Evolutionary conservation across 2,113 vertebrate genomes (phyloP).

Genomic region (Ornithorhynchus anatinus): DNA sequence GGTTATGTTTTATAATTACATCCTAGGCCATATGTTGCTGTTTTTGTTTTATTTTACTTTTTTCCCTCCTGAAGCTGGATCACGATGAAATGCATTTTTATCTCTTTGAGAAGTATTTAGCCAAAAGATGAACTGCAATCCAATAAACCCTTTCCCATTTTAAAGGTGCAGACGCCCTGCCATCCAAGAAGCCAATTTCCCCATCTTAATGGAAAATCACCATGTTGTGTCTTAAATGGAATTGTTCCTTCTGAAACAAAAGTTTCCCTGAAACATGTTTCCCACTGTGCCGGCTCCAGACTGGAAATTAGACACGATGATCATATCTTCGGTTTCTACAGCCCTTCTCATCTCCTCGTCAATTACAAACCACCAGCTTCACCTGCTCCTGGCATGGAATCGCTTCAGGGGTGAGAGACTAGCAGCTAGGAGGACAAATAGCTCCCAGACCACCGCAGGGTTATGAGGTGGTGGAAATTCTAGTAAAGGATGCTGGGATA

Average conservation of each 20-base stretch:
- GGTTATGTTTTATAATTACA: constrained; percentile 1
- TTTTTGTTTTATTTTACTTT: neutral
- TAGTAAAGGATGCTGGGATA: neutral
- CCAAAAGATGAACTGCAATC: neutral
- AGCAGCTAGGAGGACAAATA: neutral
- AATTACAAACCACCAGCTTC: neutral
- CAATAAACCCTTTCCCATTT: neutral
- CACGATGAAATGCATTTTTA: neutral
- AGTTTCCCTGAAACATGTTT: neutral
- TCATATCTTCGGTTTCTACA: neutral
- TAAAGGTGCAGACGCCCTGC: neutral
- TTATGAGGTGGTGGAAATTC: neutral
- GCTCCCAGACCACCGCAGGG: neutral
- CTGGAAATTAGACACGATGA: neutral
- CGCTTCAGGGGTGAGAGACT: neutral
- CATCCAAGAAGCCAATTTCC: neutral
- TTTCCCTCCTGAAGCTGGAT: neutral
- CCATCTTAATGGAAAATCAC: neutral
- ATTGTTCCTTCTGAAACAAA: neutral
- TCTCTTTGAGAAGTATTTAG: neutral
- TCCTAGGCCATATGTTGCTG: constrained; percentile 35
- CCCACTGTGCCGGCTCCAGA: fast-evolving
- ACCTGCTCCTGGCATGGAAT: neutral
- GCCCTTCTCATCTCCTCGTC: neutral
- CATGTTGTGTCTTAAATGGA: neutral